Conservation (phyloP, 2,797 vertebrate species). For the Melanotaenia parkinsoni region DNA sequence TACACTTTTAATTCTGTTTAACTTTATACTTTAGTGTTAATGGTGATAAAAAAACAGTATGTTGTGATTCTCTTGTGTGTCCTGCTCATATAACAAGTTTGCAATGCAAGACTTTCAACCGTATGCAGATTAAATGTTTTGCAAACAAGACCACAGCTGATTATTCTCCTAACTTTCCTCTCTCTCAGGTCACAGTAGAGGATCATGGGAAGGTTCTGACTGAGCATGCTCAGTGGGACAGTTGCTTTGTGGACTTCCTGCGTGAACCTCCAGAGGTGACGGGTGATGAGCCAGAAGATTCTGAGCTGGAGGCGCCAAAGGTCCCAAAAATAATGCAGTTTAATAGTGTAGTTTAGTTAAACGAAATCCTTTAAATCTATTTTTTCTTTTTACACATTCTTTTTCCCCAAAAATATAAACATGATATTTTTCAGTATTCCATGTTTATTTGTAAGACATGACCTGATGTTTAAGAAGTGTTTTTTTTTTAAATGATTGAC, state of each 20-base stretch:
- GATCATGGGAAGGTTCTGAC: slow-evolving; percentile 79
- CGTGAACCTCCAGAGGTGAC: slow-evolving; percentile 81
- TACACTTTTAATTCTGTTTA: too few relatives aligned
- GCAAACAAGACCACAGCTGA: neutral
- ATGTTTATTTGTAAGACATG: too few relatives aligned
- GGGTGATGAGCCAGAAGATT: slow-evolving; percentile 83
- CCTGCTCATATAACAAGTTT: too few relatives aligned
- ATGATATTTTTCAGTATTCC: too few relatives aligned
- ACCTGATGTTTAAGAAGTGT: neutral
- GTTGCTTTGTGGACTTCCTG: slow-evolving; percentile 88
- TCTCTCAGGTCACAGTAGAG: slow-evolving; percentile 77
- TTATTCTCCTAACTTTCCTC: neutral
- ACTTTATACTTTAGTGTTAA: too few relatives aligned
- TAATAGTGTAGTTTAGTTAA: neutral
- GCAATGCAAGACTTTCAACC: too few relatives aligned
- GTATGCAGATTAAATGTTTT: neutral
- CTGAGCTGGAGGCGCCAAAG: slow-evolving; percentile 84
- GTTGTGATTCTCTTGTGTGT: too few relatives aligned
- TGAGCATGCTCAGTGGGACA: slow-evolving; percentile 70
- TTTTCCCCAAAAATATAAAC: neutral
- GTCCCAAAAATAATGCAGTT: slow-evolving; percentile 18
- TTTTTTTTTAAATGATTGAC: slow-evolving; percentile 29
- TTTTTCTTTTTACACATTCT: neutral
- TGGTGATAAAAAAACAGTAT: too few relatives aligned
- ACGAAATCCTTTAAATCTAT: neutral